Percentiles rank a stretch among this genome's conserved stretches.
These are phyloP conservation scores for Baccha elongata DNA, from an alignment of 2,888 invertebrate genomes.

Conservation along the genomic window DNA sequence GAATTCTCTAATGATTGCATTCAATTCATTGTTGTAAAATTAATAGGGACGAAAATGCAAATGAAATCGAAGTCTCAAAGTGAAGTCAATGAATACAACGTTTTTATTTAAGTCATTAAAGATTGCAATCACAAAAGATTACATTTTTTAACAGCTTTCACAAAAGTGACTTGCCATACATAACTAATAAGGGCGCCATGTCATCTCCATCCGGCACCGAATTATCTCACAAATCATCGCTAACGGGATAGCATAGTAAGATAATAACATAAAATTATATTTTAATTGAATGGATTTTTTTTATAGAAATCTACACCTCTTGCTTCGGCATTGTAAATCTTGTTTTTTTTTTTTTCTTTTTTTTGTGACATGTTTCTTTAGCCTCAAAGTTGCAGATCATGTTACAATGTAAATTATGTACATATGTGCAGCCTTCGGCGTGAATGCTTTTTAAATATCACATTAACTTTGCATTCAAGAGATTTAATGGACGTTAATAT, in stretches of 20 bases:
- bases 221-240: background rate
- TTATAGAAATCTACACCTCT: slow-evolving; percentile 6
- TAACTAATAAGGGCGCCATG: no score
- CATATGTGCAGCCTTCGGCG: slow-evolving; percentile 23
- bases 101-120: no score
- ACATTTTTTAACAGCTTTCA: no score
- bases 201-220: no score
- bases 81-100: no score
- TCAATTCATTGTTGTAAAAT: no score
- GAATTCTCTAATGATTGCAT: no score
- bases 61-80: no score
- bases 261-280: background rate
- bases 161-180: no score
- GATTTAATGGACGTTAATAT: slow-evolving; percentile 10
- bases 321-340: background rate
- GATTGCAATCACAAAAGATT: no score
- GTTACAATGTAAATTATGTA: slow-evolving; percentile 10
- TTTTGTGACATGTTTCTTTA: slow-evolving; percentile 3
- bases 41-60: no score
- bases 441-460: slow-evolving; percentile 29
- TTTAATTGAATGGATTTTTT: slow-evolving; percentile 18
- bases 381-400: slow-evolving; percentile 13
- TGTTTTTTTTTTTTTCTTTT: background rate
- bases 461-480: slow-evolving; percentile 11
- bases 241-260: background rate